Evolutionary conservation across 1,140 invertebrate genomes (phyloP).

Genomic region (Drosophila azteca): DNA sequence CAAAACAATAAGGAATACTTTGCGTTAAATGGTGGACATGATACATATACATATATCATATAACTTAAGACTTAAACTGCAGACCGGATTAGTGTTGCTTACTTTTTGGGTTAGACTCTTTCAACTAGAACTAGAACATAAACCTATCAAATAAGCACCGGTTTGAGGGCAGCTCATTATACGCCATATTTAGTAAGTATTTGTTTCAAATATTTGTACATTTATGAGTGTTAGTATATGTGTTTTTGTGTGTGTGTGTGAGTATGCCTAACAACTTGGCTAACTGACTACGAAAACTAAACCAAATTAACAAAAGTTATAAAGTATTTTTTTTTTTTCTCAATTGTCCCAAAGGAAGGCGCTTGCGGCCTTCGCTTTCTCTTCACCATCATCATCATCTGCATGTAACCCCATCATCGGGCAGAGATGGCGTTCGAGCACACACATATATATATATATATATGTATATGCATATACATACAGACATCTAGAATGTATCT

Average conservation of each 20-base stretch:
- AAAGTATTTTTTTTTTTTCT: slow-evolving; percentile 30
- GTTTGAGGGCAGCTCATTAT: background rate
- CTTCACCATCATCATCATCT: slow-evolving; percentile 17
- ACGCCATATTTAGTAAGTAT: too few species aligned
- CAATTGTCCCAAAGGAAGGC: slow-evolving; percentile 30
- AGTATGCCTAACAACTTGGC: slow-evolving; percentile 54
- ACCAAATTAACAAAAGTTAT: slow-evolving; percentile 58
- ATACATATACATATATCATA: slow-evolving; percentile 6
- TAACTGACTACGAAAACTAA: slow-evolving; percentile 62
- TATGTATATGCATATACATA: slow-evolving; percentile 51
- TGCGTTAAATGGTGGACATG: slow-evolving; percentile 41
- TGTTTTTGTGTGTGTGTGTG: slow-evolving; percentile 10
- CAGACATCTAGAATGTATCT: slow-evolving; percentile 44
- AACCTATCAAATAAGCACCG: slow-evolving; percentile 35
- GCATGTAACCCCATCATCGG: slow-evolving; percentile 6
- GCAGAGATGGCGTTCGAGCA: too few species aligned
- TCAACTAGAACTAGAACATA: slow-evolving; percentile 45
- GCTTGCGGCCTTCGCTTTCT: slow-evolving; percentile 12
- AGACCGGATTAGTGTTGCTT: slow-evolving; percentile 24
- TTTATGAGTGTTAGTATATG: slow-evolving; percentile 22
- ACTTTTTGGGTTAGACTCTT: slow-evolving; percentile 40
- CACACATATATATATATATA: slow-evolving; percentile 34
- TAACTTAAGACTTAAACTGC: slow-evolving; percentile 33
- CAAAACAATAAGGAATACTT: slow-evolving; percentile 23
- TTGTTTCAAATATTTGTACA: background rate